Evolutionary conservation across 2,888 invertebrate genomes (phyloP).

Genomic region (Sialis lutaria): DNA sequence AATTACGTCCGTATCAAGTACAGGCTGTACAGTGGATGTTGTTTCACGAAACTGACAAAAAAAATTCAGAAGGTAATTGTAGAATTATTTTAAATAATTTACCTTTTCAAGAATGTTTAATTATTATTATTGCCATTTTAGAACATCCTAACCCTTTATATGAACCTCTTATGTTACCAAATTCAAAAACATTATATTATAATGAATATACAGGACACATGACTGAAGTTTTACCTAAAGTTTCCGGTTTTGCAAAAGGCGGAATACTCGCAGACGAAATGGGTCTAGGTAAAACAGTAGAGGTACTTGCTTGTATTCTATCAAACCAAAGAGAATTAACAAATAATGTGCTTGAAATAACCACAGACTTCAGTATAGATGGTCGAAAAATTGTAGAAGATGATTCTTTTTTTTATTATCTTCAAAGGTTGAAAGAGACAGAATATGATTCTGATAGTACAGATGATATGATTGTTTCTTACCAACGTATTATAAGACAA

Average conservation of each 20-base stretch:
- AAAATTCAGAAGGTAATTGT: constrained; percentile 10
- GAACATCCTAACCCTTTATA: constrained; percentile 11
- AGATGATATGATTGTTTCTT: constrained; percentile 9
- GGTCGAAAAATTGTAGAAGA: constrained; percentile 3
- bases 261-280: constrained; percentile 68
- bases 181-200: constrained; percentile 16
- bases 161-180: not conserved
- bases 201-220: constrained; percentile 29
- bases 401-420: not conserved
- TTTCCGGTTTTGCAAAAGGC: constrained; percentile 30
- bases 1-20: constrained; percentile 43
- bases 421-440: constrained; percentile 8
- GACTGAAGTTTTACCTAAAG: constrained; percentile 20
- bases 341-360: not conserved
- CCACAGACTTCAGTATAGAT: constrained; percentile 1
- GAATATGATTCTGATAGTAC: constrained; percentile 19
- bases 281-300: constrained; percentile 69
- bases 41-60: constrained; percentile 28
- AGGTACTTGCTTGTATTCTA: constrained; percentile 48
- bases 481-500: constrained; percentile 6
- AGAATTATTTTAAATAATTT: not conserved
- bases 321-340: constrained; percentile 23
- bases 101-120: not conserved
- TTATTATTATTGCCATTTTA: not conserved
- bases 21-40: constrained; percentile 54